These are phyloP conservation scores for Meda fulgida DNA, from an alignment of 2,797 vertebrate species.

Conservation along the genomic window DNA sequence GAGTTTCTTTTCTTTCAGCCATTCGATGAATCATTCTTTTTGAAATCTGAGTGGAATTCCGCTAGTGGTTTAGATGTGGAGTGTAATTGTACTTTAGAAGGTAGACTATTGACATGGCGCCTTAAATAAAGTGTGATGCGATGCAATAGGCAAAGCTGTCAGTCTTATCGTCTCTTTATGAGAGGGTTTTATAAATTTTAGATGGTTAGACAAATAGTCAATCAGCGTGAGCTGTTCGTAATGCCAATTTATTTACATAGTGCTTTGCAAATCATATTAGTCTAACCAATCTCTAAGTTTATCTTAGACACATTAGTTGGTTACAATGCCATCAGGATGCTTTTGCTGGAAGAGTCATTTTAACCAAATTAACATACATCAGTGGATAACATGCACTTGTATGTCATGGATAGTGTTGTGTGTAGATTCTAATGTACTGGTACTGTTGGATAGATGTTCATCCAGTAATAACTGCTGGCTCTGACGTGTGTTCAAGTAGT, in stretches of 20 bases:
- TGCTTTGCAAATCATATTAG: neutral
- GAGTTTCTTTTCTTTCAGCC: conserved; percentile 74
- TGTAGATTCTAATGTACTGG: conserved; percentile 5
- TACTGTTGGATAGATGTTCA: neutral
- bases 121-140: neutral
- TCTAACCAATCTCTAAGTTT: neutral
- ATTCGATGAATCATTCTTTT: neutral
- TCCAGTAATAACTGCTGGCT: neutral
- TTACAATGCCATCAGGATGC: conserved; percentile 24
- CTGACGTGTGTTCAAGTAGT: neutral
- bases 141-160: neutral
- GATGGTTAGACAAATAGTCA: neutral
- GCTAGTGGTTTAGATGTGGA: neutral
- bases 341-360: conserved; percentile 1
- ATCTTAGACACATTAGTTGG: neutral
- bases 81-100: too few relatives aligned
- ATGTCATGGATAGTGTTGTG: conserved; percentile 23
- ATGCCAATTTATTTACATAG: neutral
- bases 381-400: conserved; percentile 12
- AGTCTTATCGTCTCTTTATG: too few relatives aligned
- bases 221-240: neutral
- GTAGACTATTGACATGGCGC: neutral
- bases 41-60: neutral
- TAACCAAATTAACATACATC: conserved; percentile 21
- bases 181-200: neutral